Percentiles rank a stretch among this genome's conserved stretches.
phyloP scores from a whole-genome alignment of 30 jellyfish, hydroid and myxozoan species.

The Aurelia aurita complex sp. Pacific region DNA sequence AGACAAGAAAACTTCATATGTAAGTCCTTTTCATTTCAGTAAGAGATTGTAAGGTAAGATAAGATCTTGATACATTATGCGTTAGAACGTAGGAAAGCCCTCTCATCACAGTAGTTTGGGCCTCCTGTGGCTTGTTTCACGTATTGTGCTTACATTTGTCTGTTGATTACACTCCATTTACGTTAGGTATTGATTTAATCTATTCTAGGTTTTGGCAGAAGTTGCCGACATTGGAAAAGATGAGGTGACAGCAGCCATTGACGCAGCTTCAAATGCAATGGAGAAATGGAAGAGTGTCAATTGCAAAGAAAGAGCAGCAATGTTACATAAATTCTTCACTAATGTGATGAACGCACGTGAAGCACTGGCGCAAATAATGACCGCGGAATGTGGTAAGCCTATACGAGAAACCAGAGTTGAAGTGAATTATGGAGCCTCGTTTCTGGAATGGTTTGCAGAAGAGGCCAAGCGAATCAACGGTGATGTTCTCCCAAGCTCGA shows the following conservation, averaged over 20 bases:
- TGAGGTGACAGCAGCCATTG: conserved; percentile 63
- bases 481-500: conserved; percentile 70
- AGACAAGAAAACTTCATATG: no score
- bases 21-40: no score
- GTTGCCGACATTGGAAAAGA: conserved; percentile 64
- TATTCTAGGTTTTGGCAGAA: not conserved
- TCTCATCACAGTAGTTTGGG: no score
- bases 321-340: conserved; percentile 34
- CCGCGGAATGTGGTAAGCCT: conserved; percentile 93
- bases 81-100: no score
- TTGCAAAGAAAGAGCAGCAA: conserved; percentile 54
- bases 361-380: conserved; percentile 76
- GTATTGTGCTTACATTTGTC: no score
- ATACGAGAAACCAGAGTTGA: conserved; percentile 72
- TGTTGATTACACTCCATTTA: no score
- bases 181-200: no score
- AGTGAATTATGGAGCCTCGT: conserved; percentile 87
- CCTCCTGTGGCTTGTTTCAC: no score
- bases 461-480: conserved; percentile 91
- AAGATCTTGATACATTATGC: no score
- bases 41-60: no score
- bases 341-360: conserved; percentile 54
- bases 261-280: conserved; percentile 76
- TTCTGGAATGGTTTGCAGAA: conserved; percentile 92
- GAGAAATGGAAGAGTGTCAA: conserved; percentile 44